These are phyloP conservation scores for Sinocyclocheilus anshuiensis DNA, from an alignment of 2,113 vertebrate genomes.

Conservation along the genomic window DNA sequence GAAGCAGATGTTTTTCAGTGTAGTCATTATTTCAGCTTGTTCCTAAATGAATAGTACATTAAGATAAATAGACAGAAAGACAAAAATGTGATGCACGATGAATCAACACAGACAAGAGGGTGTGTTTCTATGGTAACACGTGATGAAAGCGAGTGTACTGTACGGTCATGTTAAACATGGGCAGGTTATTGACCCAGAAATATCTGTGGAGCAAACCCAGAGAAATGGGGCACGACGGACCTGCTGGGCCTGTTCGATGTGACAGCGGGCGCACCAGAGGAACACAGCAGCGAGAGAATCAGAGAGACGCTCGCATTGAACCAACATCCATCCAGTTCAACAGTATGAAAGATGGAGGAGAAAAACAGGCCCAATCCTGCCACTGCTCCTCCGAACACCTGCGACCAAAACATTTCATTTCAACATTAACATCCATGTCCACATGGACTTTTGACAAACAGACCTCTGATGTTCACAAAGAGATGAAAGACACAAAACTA, in stretches of 20 bases:
- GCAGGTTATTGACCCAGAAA: not conserved
- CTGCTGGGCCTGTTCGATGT: not conserved
- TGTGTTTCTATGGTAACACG: not conserved
- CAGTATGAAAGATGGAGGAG: not conserved
- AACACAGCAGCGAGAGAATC: not conserved
- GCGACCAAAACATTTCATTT: not conserved
- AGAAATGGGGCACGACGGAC: constrained; percentile 4
- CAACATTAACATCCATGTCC: not conserved
- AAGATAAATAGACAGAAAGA: not conserved
- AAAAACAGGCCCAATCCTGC: not conserved
- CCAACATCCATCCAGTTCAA: not conserved
- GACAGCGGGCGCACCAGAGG: not conserved
- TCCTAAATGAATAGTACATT: not conserved
- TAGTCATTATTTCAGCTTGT: not conserved
- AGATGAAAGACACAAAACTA: not conserved
- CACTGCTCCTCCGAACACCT: not conserved
- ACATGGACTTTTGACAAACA: not conserved
- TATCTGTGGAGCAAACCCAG: constrained; percentile 1
- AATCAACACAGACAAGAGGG: not conserved
- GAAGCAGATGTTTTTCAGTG: not conserved
- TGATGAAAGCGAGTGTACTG: constrained; percentile 1
- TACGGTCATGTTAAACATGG: constrained; percentile 15
- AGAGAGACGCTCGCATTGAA: not conserved
- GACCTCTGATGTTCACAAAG: not conserved
- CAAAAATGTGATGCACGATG: not conserved